These are phyloP conservation scores for Trichomalopsis sarcophagae DNA, from an alignment of 1,140 invertebrate genomes.

Conservation along the genomic window DNA sequence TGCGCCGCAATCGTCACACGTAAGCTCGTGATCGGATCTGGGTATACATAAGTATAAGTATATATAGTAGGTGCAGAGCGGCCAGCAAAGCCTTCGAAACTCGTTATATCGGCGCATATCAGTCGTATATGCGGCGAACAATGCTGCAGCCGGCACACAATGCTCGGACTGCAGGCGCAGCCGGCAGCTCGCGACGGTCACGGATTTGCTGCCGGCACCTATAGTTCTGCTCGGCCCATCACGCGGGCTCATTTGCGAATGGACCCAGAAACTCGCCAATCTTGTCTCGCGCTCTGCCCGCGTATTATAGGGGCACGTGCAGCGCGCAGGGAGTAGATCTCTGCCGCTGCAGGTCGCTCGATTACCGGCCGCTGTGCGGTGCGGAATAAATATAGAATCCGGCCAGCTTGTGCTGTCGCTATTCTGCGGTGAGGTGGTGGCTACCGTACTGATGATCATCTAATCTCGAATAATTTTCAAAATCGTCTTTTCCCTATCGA, in stretches of 20 bases:
- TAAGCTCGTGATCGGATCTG: too few species aligned
- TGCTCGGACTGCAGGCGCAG: neutral
- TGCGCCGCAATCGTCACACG: too few species aligned
- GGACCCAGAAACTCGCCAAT: neutral
- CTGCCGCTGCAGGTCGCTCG: too few species aligned
- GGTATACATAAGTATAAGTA: too few species aligned
- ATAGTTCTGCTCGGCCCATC: neutral
- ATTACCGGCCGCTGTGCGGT: too few species aligned
- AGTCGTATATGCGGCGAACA: neutral
- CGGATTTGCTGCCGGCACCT: neutral
- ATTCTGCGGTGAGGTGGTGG: too few species aligned
- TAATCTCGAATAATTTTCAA: too few species aligned
- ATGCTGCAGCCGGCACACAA: neutral
- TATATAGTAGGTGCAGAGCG: too few species aligned
- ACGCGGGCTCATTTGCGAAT: neutral
- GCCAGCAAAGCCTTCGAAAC: neutral
- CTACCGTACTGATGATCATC: too few species aligned
- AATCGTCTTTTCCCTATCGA: too few species aligned
- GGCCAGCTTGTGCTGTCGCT: too few species aligned
- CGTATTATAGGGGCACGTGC: neutral
- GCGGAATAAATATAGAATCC: neutral
- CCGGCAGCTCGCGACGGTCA: neutral
- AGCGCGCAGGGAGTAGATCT: too few species aligned
- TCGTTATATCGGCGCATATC: neutral
- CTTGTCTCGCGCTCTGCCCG: neutral